phyloP scores from a whole-genome alignment of 2,113 vertebrate species.

The Anguilla rostrata region DNA sequence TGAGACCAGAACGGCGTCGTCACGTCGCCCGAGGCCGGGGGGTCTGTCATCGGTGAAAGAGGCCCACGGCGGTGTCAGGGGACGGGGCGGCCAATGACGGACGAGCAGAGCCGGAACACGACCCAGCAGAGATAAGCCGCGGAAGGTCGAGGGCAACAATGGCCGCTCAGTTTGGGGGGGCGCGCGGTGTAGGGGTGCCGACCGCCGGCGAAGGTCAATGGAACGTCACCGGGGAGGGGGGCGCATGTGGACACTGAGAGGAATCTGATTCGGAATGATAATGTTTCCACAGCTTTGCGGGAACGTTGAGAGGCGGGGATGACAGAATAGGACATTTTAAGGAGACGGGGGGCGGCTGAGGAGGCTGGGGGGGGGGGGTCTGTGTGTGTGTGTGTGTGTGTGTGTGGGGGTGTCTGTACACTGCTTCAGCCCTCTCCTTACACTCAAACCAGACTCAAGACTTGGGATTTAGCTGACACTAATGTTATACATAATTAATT shows the following conservation, averaged over 20 bases:
- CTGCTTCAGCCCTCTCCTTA: too few species aligned
- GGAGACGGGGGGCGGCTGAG: neutral
- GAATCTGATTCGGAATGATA: conserved; percentile 24
- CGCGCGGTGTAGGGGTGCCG: neutral
- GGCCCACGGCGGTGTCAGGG: too few species aligned
- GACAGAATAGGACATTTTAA: conserved; percentile 21
- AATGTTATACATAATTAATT: too few species aligned
- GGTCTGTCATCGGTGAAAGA: conserved; percentile 21
- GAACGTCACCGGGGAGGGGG: neutral
- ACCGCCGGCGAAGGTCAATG: conserved; percentile 24
- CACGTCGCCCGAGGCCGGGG: too few species aligned
- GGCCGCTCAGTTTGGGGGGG: conserved; percentile 17
- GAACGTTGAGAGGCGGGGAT: neutral
- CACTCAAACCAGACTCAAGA: too few species aligned
- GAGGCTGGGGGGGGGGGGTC: too few species aligned
- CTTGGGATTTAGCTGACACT: too few species aligned
- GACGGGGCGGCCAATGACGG: neutral
- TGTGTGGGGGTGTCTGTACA: too few species aligned
- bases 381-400: too few species aligned
- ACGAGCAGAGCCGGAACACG: conserved; percentile 1
- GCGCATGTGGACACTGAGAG: neutral
- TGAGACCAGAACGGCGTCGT: too few species aligned
- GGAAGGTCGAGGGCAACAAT: conserved; percentile 27
- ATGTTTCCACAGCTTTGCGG: conserved; percentile 19
- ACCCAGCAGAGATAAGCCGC: neutral